Percentiles rank a stretch among this genome's conserved stretches.
Conservation (phyloP, 2,113 vertebrate genomes). For the Garra rufa region DNA sequence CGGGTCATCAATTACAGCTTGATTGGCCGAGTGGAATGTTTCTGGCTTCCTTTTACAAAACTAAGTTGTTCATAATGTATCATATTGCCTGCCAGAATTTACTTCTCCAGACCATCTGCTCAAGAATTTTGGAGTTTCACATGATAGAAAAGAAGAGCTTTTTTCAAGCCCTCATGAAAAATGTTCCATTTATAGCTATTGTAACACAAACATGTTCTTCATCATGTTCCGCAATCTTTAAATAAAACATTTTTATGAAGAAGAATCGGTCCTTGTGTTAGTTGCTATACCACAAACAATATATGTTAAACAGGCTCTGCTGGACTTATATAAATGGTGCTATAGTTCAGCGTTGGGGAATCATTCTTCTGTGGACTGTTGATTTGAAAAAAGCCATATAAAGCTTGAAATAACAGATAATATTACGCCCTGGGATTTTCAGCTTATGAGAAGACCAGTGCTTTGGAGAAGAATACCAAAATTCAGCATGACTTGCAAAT, state of each 20-base stretch:
- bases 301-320: not conserved
- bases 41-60: constrained; percentile 29
- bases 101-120: constrained; percentile 13
- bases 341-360: not conserved
- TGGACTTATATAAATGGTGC: constrained; percentile 10
- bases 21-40: constrained; percentile 13
- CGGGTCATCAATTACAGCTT: not conserved
- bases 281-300: not conserved
- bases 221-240: not conserved
- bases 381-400: constrained; percentile 21
- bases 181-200: constrained; percentile 23
- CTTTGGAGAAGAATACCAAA: constrained; percentile 19
- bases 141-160: not conserved
- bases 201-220: constrained; percentile 17
- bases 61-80: not conserved
- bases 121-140: not conserved
- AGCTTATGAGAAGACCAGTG: not conserved
- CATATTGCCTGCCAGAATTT: not conserved
- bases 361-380: constrained; percentile 5
- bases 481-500: constrained; percentile 40
- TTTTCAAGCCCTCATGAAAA: not conserved
- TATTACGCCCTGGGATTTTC: not conserved
- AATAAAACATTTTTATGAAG: constrained; percentile 20
- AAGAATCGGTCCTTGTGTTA: not conserved
- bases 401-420: constrained; percentile 3